Percentiles rank a stretch among this genome's conserved stretches.
These are phyloP conservation scores for Eolophus roseicapilla DNA, from an alignment of 2,113 vertebrate genomes.

Conservation along the genomic window DNA sequence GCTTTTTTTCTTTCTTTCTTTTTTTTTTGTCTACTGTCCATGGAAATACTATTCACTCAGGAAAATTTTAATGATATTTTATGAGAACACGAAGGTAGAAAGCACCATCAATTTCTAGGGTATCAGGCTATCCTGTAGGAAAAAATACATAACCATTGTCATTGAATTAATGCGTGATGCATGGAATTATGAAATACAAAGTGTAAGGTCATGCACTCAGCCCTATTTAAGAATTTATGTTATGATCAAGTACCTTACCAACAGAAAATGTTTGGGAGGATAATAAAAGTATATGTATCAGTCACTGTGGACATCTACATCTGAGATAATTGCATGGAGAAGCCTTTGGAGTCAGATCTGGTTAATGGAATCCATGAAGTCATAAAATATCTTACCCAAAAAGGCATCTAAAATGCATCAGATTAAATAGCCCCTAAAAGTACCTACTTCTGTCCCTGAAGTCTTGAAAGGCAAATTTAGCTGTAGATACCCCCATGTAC, in stretches of 20 bases:
- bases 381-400: neutral
- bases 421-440: neutral
- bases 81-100: neutral
- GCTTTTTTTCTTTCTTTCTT: no score
- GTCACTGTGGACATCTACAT: neutral
- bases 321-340: neutral
- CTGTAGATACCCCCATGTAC: neutral
- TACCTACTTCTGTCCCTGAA: neutral
- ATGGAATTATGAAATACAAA: slow-evolving; percentile 20
- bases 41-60: neutral
- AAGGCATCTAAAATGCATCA: neutral
- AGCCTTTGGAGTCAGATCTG: neutral
- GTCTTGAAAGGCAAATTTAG: neutral
- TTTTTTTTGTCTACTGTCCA: neutral
- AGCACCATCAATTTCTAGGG: neutral
- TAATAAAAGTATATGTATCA: neutral
- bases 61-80: neutral
- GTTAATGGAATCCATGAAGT: neutral
- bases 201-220: slow-evolving; percentile 18
- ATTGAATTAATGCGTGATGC: neutral
- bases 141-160: neutral
- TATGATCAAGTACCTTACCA: neutral
- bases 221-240: slow-evolving; percentile 45
- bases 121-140: neutral
- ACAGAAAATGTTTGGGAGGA: neutral